These are phyloP conservation scores for Alectoris magna DNA, from an alignment of 2,797 vertebrate genomes.

Conservation along the genomic window DNA sequence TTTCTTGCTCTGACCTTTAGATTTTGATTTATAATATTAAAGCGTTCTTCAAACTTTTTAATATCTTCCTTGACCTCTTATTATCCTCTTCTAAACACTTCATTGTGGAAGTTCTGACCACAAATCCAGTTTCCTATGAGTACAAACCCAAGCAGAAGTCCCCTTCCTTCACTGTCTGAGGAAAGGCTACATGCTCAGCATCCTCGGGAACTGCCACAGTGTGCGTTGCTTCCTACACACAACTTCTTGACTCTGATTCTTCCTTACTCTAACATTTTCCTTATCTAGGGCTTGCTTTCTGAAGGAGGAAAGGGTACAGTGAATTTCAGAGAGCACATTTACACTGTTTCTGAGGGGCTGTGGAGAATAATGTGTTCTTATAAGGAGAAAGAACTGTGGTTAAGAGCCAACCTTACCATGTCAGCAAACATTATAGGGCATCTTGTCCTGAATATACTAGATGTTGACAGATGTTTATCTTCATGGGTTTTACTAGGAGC, in stretches of 20 bases:
- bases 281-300: not conserved
- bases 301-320: not conserved
- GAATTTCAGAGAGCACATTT: not conserved
- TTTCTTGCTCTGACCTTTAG: not conserved
- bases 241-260: not conserved
- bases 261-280: not conserved
- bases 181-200: not conserved
- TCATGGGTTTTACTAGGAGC: not conserved
- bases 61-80: not conserved
- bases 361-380: fast-evolving
- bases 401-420: not conserved
- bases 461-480: not conserved
- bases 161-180: not conserved
- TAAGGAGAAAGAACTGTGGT: not conserved
- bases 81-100: not conserved
- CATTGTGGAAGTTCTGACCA: not conserved
- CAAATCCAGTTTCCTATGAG: not conserved
- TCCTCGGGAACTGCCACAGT: not conserved
- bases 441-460: not conserved
- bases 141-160: not conserved
- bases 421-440: not conserved
- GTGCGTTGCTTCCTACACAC: not conserved
- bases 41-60: not conserved
- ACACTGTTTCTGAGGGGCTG: not conserved
- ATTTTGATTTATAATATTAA: not conserved